Evolutionary conservation across 1,140 invertebrate genomes (phyloP).

Genomic region (Gerris buenoi): DNA sequence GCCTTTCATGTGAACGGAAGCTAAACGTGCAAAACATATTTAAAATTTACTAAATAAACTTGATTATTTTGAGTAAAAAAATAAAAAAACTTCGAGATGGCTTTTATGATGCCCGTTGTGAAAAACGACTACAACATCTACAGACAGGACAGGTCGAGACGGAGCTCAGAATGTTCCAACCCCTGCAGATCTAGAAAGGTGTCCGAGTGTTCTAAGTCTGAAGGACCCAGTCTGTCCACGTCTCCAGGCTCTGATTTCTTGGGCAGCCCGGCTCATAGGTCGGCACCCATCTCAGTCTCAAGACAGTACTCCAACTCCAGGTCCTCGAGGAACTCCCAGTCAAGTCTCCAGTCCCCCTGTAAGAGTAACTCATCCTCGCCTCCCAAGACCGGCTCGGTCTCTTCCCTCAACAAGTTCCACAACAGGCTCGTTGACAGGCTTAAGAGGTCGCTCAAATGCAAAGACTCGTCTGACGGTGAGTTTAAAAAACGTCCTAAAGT

Average conservation of each 20-base stretch:
- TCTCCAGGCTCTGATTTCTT: slow-evolving; percentile 51
- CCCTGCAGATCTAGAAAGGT: slow-evolving; percentile 56
- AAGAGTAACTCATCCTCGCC: slow-evolving; percentile 43
- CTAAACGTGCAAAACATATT: too few species aligned
- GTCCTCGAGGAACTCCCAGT: slow-evolving; percentile 40
- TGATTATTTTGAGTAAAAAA: too few species aligned
- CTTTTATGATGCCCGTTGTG: slow-evolving; percentile 85
- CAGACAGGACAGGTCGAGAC: slow-evolving; percentile 56
- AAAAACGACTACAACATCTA: slow-evolving; percentile 87
- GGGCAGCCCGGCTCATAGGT: slow-evolving; percentile 44
- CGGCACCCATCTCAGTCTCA: slow-evolving; percentile 38
- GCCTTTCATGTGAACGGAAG: not conserved
- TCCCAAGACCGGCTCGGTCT: slow-evolving; percentile 39
- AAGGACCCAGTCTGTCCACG: slow-evolving; percentile 47
- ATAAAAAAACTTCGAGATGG: slow-evolving; percentile 41
- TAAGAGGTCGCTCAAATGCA: slow-evolving; percentile 52
- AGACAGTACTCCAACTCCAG: slow-evolving; percentile 40
- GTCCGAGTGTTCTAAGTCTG: slow-evolving; percentile 62
- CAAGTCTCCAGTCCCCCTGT: slow-evolving; percentile 37
- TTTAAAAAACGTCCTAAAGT: too few species aligned
- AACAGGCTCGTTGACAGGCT: slow-evolving; percentile 67
- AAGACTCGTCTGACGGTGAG: slow-evolving; percentile 35
- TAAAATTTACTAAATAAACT: too few species aligned
- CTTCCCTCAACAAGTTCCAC: slow-evolving; percentile 68
- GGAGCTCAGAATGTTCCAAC: slow-evolving; percentile 57